Base-by-base conservation (phyloP, 2,888 invertebrate species). In the Timema cristinae region DNA sequence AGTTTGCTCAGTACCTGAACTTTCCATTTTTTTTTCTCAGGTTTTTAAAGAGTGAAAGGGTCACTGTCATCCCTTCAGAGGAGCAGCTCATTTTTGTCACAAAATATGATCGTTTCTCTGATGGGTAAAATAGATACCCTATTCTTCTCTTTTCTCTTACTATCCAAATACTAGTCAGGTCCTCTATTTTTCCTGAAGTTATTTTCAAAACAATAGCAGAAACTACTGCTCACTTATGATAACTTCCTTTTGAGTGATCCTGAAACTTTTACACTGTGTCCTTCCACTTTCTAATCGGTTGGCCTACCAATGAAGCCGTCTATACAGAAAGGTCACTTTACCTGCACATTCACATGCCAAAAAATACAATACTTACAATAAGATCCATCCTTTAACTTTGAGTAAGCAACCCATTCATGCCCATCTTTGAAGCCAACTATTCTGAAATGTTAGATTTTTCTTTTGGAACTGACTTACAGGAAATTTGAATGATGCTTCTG, bases 301-400 rank as follows among this genome's bases (percentile, higher is more conserved):
- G 56, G 56, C 56, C 56, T 56, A 7, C 56, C n/a, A 56, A 56
- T 13, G 56, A 56, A 56, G 56, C 56, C 5, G 15, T 56, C 56
- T 6, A n/a, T 52, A 56, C 56, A 6, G 56, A 8, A 1, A 56
- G 56, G 9, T 11, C 6, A 56, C 56, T 56, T 56, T 56, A 7
- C 7, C 56, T 56, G 16, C 16, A 13, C 56, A 56, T 10, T 4
- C 56, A 1, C 6, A 56, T 56, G 56, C 56, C 13, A 56, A 56
- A 56, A 10, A 7, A 56, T 7, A 56, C 7, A 32, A 32, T 32
- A 32, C 32, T 32, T 56, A 56, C 56, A 56, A 56, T 56, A 56
- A 11, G 56, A 5, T 16, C 56, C 56, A 56, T 56, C 56, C 56
- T 56, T 56, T 15, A 56, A n/a, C 7, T 56, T 56, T 11, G 13